Conservation (phyloP, 1,140 invertebrate genomes). For the Polyergus mexicanus region DNA sequence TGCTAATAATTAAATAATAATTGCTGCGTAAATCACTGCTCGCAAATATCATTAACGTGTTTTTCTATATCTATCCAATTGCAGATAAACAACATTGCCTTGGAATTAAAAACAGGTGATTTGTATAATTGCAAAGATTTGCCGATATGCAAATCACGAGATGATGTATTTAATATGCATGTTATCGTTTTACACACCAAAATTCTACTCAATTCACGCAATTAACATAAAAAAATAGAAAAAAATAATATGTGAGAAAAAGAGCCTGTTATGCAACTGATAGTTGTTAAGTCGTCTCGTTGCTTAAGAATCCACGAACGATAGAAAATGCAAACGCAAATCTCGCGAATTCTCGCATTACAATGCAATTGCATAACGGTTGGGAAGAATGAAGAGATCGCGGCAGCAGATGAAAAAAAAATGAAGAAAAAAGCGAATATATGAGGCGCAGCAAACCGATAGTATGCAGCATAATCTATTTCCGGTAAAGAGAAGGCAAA, state of each 20-base stretch:
- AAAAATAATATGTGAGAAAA: background rate
- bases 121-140: background rate
- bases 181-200: background rate
- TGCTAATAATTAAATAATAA: too few species aligned
- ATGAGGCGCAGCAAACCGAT: background rate
- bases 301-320: background rate
- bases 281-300: slow-evolving; percentile 16
- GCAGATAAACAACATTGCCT: background rate
- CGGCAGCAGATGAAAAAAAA: too few species aligned
- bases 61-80: background rate
- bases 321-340: slow-evolving; percentile 37
- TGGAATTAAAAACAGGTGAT: background rate
- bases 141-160: background rate
- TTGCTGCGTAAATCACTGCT: too few species aligned
- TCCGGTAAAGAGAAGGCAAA: slow-evolving; percentile 15
- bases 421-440: background rate
- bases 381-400: slow-evolving; percentile 43
- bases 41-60: background rate
- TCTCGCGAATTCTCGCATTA: slow-evolving; percentile 36
- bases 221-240: background rate
- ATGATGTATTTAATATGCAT: background rate
- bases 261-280: background rate
- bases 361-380: slow-evolving; percentile 25
- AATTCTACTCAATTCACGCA: background rate
- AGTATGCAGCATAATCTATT: slow-evolving; percentile 4